phyloP scores from a whole-genome alignment of 2,888 invertebrate genomes.

The Drosophila infuscata region DNA sequence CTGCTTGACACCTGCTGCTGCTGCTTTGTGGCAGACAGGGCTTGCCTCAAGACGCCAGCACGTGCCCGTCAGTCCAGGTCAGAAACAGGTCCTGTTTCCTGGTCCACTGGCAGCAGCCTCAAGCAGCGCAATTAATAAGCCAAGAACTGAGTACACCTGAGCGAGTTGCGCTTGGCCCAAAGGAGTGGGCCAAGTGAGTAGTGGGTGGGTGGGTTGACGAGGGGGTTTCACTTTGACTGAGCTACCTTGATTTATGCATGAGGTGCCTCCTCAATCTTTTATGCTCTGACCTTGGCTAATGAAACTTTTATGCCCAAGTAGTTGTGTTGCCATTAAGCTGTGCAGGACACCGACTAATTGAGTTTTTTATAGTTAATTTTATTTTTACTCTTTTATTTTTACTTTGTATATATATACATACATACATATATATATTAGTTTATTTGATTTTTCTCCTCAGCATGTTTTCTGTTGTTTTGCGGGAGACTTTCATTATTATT shows the following conservation, averaged over 20 bases:
- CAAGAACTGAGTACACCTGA: constrained; percentile 13
- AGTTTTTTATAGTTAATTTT: not conserved
- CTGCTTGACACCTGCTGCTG: not conserved
- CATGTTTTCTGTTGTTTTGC: not conserved
- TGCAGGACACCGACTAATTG: constrained; percentile 42
- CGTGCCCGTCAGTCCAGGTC: constrained; percentile 40
- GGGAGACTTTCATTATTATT: not conserved
- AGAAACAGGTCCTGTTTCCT: constrained; percentile 4
- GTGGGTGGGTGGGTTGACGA: not conserved
- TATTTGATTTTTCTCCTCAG: not conserved
- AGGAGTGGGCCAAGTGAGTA: not conserved
- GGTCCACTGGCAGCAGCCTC: constrained; percentile 37
- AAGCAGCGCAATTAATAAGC: constrained; percentile 74
- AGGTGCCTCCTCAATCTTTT: constrained; percentile 20
- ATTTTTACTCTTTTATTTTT: constrained; percentile 3
- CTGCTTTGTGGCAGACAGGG: constrained; percentile 25
- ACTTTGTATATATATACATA: not conserved
- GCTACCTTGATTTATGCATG: constrained; percentile 70
- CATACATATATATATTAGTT: not conserved
- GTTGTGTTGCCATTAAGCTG: constrained; percentile 56
- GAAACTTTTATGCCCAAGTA: constrained; percentile 66
- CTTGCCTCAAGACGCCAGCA: constrained; percentile 28
- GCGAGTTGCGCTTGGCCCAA: not conserved
- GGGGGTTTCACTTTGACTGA: not conserved
- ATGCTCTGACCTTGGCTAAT: constrained; percentile 52